These are phyloP conservation scores for Chrysochloris asiatica DNA, from an alignment of 2,113 vertebrate species.

Conservation along the genomic window DNA sequence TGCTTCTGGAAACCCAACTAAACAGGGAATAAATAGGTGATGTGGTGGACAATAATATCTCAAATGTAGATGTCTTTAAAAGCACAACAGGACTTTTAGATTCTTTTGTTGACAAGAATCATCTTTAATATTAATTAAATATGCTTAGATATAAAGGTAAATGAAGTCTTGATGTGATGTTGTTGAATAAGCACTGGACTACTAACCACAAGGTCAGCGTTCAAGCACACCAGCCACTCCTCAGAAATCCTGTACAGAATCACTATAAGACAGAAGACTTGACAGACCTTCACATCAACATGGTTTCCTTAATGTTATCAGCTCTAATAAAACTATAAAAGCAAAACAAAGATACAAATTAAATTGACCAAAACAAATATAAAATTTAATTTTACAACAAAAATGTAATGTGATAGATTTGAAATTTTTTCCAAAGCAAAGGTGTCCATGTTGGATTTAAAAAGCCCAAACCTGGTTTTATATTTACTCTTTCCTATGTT, in stretches of 20 bases:
- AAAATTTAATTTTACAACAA: constrained; percentile 4
- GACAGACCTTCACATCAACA: too few species aligned
- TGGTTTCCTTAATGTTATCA: constrained; percentile 5
- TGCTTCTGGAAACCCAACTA: not conserved
- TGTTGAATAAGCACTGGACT: too few species aligned
- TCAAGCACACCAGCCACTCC: too few species aligned
- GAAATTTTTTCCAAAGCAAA: constrained; percentile 6
- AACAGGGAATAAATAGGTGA: not conserved
- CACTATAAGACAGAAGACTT: too few species aligned
- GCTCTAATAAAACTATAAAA: constrained; percentile 41
- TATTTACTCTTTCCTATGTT: constrained; percentile 24
- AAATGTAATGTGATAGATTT: not conserved
- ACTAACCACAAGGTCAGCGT: too few species aligned
- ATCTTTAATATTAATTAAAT: constrained; percentile 40
- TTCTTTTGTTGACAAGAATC: constrained; percentile 19
- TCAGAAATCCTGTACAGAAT: too few species aligned
- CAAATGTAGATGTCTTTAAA: constrained; percentile 31
- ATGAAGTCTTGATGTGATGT: too few species aligned
- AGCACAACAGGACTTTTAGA: constrained; percentile 45
- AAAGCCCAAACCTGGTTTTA: constrained; percentile 6
- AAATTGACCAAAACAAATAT: constrained; percentile 29
- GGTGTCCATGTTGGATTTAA: not conserved
- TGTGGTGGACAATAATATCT: not conserved
- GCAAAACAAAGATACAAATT: constrained; percentile 25
- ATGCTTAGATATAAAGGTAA: not conserved